Evolutionary conservation across 2,113 vertebrate genomes (phyloP), one percentile per base, ranked within the genome.

Genomic region (Notarius lentiginosus): DNA sequence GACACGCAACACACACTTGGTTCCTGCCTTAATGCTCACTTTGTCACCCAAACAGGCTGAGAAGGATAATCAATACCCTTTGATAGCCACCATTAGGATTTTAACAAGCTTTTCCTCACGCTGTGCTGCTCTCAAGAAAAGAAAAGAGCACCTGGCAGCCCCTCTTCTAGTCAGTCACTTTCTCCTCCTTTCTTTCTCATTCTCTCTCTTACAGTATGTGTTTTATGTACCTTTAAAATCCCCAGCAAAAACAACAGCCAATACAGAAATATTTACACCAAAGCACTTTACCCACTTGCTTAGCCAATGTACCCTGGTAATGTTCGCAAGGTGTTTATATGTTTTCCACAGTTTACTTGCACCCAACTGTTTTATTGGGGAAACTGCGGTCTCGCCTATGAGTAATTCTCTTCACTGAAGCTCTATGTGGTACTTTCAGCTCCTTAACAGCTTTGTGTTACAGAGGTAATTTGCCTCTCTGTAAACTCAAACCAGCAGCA

Each of bases 31-130:
- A 95, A 96, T 96, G 95, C 94, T 95, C 94, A 94, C 79, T 92
- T 95, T 96, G 94, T 95, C 95, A 95, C 94, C 93, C 94, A 95
- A 96, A 96, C 92, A 90, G 95, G 91, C 94, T 92, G 76, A 91
- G 95, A 96, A 95, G 93, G 95, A 94, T 96, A 96, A 97, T 96
- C 96, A 95, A 95, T 96, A 96, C 91, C 94, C 94, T 94, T 94
- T 94, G 95, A 96, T 95, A 95, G 93, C 93, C 88, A 92, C 93
- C 90, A 94, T 93, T 93, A 93, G 94, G 90, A 94, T 94, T 94
- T 92, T 94, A 95, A 95, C 94, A 94, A 94, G 94, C 93, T 95
- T 94, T 94, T 94, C 93, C 95, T 94, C 92, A 92, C 89, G 92
- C 92, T 94, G 92, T 91, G 90, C 90, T 94, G 93, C 92, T 91